Base-by-base conservation (phyloP, 2,888 invertebrate genomes). In the Sclerodermus sp. region DNA sequence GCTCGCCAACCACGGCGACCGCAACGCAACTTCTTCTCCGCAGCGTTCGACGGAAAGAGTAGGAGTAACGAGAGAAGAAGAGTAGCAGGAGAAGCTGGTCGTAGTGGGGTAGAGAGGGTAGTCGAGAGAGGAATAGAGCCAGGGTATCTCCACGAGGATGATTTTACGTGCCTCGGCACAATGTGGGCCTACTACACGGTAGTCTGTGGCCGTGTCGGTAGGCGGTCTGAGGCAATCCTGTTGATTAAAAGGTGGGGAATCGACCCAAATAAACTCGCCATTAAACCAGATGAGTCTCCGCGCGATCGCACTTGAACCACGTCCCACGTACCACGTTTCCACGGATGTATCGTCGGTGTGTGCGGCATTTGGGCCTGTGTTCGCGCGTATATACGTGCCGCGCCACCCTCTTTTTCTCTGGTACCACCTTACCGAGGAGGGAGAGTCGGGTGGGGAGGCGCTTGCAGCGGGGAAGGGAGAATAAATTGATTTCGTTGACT, bases 401-500 rank as follows among this genome's bases (percentile, higher is more conserved):
- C 45, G 31, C 34, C n/a, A 45, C 46, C 59, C 56, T 57, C 60
- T 56, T 60, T 63, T 59, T 60, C 58, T 53, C 50, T 53, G 40
- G 55, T 49, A 42, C 23, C 23, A 23, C 37, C 31, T 40, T 34
- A 32, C 45, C 40, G 48, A 51, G 47, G 58, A 63, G 56, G 51
- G 55, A 48, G 36, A 55, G 10, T 10, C 42, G 40, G 36, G 53
- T 49, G 55, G 54, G 53, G 55, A 54, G 51, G 59, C 47, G 42
- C 53, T 38, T 41, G 47, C 18, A 32, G 52, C 31, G 51, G 50
- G 54, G 62, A 60, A 58, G 69, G 69, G 68, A 70, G 74, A 74
- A 76, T 76, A 77, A 77, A 76, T 77, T 77, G 76, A 77, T 77
- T 77, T 73, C 76, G 76, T 76, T 72, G 75, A 76, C 65, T 76